phyloP scores from a whole-genome alignment of 2,888 invertebrate species.

The Amphipyra tragopoginis region DNA sequence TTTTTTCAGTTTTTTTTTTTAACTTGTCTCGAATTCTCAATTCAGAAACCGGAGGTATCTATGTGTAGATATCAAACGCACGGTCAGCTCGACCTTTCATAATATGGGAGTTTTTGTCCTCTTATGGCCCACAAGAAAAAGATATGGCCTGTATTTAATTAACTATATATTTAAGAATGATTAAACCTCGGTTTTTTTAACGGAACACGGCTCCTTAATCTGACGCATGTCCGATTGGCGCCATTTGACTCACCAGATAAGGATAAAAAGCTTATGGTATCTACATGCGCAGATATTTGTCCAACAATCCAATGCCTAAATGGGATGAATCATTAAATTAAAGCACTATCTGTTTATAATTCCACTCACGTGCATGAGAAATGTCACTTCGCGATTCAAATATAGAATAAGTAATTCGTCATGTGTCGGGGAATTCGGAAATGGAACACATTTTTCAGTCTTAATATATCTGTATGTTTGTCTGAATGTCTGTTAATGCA shows the following conservation, averaged over 20 bases:
- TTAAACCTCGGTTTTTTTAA: too few species aligned
- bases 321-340: conserved; percentile 41
- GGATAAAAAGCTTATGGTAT: conserved; percentile 7
- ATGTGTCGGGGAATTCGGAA: conserved; percentile 73
- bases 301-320: conserved; percentile 14
- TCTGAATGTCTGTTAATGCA: conserved; percentile 35
- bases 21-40: too few species aligned
- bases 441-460: conserved; percentile 56
- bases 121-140: too few species aligned
- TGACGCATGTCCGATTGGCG: conserved; percentile 33
- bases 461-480: conserved; percentile 44
- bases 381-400: conserved; percentile 55
- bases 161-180: too few species aligned
- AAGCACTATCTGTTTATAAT: conserved; percentile 40
- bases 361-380: conserved; percentile 47
- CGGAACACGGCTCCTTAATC: too few species aligned
- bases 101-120: too few species aligned
- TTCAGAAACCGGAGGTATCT: too few species aligned
- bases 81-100: too few species aligned
- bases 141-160: too few species aligned
- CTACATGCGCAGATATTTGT: conserved; percentile 17
- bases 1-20: too few species aligned
- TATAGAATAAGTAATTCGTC: conserved; percentile 59
- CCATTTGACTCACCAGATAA: conserved; percentile 34
- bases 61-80: too few species aligned